These are phyloP conservation scores for Pontoporia blainvillei DNA, from an alignment of 2,113 vertebrate species.

Conservation along the genomic window DNA sequence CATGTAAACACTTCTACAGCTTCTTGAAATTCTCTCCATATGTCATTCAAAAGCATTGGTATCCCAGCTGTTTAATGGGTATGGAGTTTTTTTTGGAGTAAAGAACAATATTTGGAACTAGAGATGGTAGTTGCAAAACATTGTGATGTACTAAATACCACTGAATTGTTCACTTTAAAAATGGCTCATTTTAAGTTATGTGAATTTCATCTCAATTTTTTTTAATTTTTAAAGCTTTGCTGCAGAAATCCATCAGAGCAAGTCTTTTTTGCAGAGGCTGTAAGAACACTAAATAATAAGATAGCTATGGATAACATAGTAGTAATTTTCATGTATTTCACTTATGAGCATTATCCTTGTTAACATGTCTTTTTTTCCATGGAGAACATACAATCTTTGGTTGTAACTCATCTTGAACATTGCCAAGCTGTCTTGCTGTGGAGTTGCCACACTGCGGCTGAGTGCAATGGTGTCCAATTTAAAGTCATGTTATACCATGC, in stretches of 20 bases:
- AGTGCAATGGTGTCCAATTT: neutral
- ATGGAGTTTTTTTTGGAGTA: neutral
- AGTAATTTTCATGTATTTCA: neutral
- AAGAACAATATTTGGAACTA: neutral
- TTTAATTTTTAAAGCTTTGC: neutral
- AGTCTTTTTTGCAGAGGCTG: neutral
- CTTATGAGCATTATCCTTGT: constrained; percentile 54
- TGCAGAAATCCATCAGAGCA: neutral
- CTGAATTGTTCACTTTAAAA: neutral
- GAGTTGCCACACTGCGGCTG: neutral
- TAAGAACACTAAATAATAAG: neutral
- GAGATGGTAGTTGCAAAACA: neutral
- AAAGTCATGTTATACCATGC: neutral
- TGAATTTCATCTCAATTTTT: neutral
- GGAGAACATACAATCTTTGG: neutral
- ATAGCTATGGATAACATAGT: neutral
- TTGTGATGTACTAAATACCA: neutral
- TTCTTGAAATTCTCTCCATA: neutral
- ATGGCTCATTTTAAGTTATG: neutral
- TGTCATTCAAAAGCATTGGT: neutral
- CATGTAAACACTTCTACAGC: neutral
- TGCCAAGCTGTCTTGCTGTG: neutral
- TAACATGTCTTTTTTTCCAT: neutral
- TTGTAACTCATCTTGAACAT: neutral
- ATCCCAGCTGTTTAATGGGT: too few relatives aligned